Evolutionary conservation across 1,140 invertebrate genomes (phyloP), one percentile per base, ranked within the genome.

Genomic region (Cecropterus lyciades): DNA sequence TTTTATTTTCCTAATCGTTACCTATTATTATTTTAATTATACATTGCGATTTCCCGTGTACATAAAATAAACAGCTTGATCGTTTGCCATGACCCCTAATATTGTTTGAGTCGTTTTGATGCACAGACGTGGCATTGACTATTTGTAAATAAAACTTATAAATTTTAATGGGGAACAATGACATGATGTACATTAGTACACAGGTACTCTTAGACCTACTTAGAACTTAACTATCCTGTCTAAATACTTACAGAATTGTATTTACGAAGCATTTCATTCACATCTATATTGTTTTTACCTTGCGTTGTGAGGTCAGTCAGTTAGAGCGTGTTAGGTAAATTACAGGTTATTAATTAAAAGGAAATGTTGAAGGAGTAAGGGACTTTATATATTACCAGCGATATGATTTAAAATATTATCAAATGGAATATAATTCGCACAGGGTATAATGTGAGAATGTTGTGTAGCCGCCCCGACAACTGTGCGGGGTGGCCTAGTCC

Each of bases 71-170:
- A 49, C 42, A 53, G 51, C 57, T 55, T 30, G 24, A 24, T 75
- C 51, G 43, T 67, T 72, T 67, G n/a, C 60, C 48, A 43, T 52
- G 16, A 40, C 48, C 60, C 60, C 60, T n/a, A 52, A 40, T 51
- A 16, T 52, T 62, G 14, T 62, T 37, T 45, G 48, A 64, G 63
- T 59, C 46, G 40, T 69, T 56, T 60, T 37, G 43, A 43, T 55
- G 55, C 55, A 68, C 49, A 67, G 69, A 78, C 73, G 73, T 79
- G 68, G 69, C 78, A 85, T 73, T 33, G 82, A 79, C 73, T 85
- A 88, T 83, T 84, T 91, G 87, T 90, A 90, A 85, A 90, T 91
- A 91, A 84, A 89, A 82, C 79, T 85, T 85, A 84, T 85, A 91
- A 89, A 88, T 80, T 82, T 88, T 85, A 90, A 90, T 82, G 78